These are phyloP conservation scores for Notolepis coatsorum DNA, from an alignment of 2,797 vertebrate species.

Conservation along the genomic window DNA sequence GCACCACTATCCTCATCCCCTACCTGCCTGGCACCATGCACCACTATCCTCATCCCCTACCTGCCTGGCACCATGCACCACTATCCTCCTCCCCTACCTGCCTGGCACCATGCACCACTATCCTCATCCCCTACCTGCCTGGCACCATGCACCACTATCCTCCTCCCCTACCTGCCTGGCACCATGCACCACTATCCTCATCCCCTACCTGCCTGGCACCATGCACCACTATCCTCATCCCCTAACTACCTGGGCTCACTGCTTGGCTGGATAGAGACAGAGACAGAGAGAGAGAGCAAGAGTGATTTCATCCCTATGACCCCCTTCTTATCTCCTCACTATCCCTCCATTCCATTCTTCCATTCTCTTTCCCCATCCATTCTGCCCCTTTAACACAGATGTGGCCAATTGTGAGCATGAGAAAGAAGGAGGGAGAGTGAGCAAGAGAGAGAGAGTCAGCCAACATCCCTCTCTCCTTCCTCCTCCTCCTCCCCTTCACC, in stretches of 20 bases:
- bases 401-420: constrained; percentile 43
- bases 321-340: constrained; percentile 2
- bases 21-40: too few species aligned
- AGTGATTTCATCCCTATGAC: neutral
- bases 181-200: too few species aligned
- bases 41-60: neutral
- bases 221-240: constrained; percentile 10
- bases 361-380: constrained; percentile 27
- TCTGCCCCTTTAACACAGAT: constrained; percentile 60
- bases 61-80: too few species aligned
- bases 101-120: too few species aligned
- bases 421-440: constrained; percentile 11
- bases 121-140: neutral
- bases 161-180: too few species aligned
- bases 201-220: too few species aligned
- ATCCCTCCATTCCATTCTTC: constrained; percentile 1
- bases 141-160: constrained; percentile 5
- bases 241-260: constrained; percentile 47
- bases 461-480: constrained; percentile 47
- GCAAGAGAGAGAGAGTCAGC: constrained; percentile 28
- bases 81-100: constrained; percentile 24
- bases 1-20: constrained; percentile 13
- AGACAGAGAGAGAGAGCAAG: constrained; percentile 5
- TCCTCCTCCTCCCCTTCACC: constrained; percentile 63
- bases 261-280: constrained; percentile 35